Percentiles rank a stretch among this genome's conserved stretches.
These are phyloP conservation scores for Drosophila birchii DNA, from an alignment of 2,888 invertebrate species.

Conservation along the genomic window DNA sequence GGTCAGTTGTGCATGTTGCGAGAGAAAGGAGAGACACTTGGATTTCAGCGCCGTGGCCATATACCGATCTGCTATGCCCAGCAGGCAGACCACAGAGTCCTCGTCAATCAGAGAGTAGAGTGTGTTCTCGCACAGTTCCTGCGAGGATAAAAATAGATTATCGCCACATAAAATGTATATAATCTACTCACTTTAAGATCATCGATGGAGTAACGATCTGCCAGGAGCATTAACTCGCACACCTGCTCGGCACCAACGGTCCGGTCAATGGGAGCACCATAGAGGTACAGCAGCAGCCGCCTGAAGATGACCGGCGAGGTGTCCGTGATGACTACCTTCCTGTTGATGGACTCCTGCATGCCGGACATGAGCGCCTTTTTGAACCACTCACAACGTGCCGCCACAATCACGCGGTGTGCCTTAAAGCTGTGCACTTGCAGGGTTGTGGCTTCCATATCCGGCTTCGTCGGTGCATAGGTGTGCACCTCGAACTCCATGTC, in stretches of 20 bases:
- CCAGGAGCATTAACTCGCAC: slow-evolving; percentile 88
- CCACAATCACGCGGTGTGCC: slow-evolving; percentile 89
- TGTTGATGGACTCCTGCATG: slow-evolving; percentile 89
- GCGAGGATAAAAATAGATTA: not conserved
- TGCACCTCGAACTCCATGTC: slow-evolving; percentile 89
- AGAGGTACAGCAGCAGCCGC: slow-evolving; percentile 88
- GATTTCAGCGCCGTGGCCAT: slow-evolving; percentile 85
- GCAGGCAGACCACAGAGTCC: slow-evolving; percentile 88
- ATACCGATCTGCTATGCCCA: slow-evolving; percentile 89
- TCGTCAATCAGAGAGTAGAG: slow-evolving; percentile 87
- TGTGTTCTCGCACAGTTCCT: slow-evolving; percentile 88
- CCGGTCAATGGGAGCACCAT: slow-evolving; percentile 87
- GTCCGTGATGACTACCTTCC: slow-evolving; percentile 89
- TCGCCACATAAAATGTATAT: not conserved
- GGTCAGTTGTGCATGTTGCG: slow-evolving; percentile 80
- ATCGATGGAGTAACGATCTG: slow-evolving; percentile 88
- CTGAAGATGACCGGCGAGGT: slow-evolving; percentile 87
- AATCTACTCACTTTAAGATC: slow-evolving; percentile 85
- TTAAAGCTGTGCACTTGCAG: slow-evolving; percentile 84
- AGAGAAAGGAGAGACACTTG: slow-evolving; percentile 82
- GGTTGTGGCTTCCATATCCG: not conserved
- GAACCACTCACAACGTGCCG: slow-evolving; percentile 89
- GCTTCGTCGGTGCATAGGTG: slow-evolving; percentile 48
- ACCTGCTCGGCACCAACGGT: slow-evolving; percentile 86
- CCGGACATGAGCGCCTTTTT: slow-evolving; percentile 88